These are phyloP conservation scores for Gymnocheta viridis DNA, from an alignment of 2,888 invertebrate species.

Conservation along the genomic window DNA sequence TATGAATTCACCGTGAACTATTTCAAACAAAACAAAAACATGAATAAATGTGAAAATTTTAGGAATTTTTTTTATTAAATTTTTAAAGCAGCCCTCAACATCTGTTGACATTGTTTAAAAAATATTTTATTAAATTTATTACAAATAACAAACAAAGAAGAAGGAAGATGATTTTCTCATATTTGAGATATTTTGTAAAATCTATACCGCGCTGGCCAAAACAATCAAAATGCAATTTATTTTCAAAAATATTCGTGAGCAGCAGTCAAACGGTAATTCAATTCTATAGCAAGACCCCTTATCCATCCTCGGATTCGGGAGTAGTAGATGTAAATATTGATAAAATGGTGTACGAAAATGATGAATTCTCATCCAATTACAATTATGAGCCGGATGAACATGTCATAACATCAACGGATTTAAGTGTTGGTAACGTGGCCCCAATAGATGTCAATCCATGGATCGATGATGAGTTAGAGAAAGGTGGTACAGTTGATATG, in stretches of 20 bases:
- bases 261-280: background rate
- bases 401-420: background rate
- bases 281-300: background rate
- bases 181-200: background rate
- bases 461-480: slow-evolving; percentile 53
- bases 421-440: slow-evolving; percentile 20
- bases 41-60: too few species aligned
- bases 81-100: too few species aligned
- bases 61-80: too few species aligned
- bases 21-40: too few species aligned
- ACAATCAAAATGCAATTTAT: background rate
- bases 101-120: background rate
- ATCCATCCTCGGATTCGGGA: background rate
- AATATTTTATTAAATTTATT: background rate
- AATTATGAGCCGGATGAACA: slow-evolving; percentile 2
- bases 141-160: background rate
- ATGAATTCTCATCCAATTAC: background rate
- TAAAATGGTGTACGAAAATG: slow-evolving; percentile 50
- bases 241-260: background rate
- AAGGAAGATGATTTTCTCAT: background rate
- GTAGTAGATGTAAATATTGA: slow-evolving; percentile 61
- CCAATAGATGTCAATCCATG: slow-evolving; percentile 67
- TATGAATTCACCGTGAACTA: too few species aligned
- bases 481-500: slow-evolving; percentile 66
- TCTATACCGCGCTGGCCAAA: background rate